Evolutionary conservation across 1,140 invertebrate genomes (phyloP).

Genomic region (Sycophaga agraensis): DNA sequence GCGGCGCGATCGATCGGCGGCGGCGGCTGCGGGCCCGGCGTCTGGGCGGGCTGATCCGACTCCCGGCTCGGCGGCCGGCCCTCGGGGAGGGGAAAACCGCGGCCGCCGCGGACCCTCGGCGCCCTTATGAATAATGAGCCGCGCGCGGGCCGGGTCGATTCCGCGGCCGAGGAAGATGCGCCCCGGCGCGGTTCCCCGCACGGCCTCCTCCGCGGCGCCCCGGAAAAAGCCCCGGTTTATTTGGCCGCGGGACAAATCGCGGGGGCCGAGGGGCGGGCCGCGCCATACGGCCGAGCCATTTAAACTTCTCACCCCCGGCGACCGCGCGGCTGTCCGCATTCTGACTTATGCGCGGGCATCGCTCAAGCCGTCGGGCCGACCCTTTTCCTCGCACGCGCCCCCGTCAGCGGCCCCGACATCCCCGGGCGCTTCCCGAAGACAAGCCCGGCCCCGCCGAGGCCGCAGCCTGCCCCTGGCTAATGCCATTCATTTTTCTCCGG

Average conservation of each 20-base stretch:
- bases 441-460: no score
- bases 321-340: constrained; percentile 58
- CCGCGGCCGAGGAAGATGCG: background rate
- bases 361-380: constrained; percentile 53
- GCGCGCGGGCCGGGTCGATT: background rate
- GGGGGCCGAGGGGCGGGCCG: constrained; percentile 39
- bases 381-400: no score
- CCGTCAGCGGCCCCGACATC: no score
- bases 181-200: no score
- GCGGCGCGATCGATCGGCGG: no score
- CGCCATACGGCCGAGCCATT: constrained; percentile 60
- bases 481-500: background rate
- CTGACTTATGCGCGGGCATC: constrained; percentile 59
- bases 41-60: no score
- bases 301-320: constrained; percentile 57
- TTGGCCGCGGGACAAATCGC: constrained; percentile 1
- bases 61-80: no score
- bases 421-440: no score
- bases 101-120: background rate
- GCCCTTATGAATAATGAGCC: background rate
- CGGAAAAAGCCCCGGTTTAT: constrained; percentile 8
- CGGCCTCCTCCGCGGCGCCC: no score
- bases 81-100: no score
- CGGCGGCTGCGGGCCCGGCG: background rate
- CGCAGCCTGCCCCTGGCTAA: no score